Evolutionary conservation across 2,113 vertebrate genomes (phyloP), one percentile per base, ranked within the genome.

Genomic region (Melanocharis versteri): DNA sequence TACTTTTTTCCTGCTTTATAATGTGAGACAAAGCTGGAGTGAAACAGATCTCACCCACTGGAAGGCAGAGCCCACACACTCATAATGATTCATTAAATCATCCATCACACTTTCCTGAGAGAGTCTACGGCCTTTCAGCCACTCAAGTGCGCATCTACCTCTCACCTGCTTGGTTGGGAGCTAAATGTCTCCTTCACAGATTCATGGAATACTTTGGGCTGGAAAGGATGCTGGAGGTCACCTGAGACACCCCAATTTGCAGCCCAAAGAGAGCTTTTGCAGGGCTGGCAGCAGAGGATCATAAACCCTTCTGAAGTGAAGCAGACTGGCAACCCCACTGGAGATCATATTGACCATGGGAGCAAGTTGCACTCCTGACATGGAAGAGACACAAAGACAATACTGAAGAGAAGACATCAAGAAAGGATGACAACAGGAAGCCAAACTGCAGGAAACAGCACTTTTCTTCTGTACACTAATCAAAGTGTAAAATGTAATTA

Each of bases 21-120:
- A 90, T 54, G 19, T 89, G 75, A 97, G 90, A 93, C 62, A 93
- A 95, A 95, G 83, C 83, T 83, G 64, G 58, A 93, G 76, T 65
- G 92, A 93, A 97, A 92, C 58, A 88, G 68, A 96, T 97, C 90
- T 94, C 94, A 95, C 96, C 90, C 95, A 95, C 96, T 94, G 90
- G 53, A 94, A 97, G 66, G 35, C 54, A 92, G 78, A 90, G 88
- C 94, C 96, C 96, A 94, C 96, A 94, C 94, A 93, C 54, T 88
- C 58, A 50, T 62, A 77, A 89, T 83, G 90, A 93, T 94, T 93
- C 75, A 92, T 90, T 83, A 87, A 86, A 80, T 80, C 75, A 93
- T 94, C 88, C 54, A 33, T 80, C 3, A 28, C 35, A 51, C 54
- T 86, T 93, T 65, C n/a, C 54, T 88, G 50, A 92, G 54, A 64